A percentile compares a stretch with the other conserved stretches of the same genome.
These are phyloP conservation scores for Erebia aethiops DNA, from an alignment of 2,888 invertebrate genomes.

Conservation along the genomic window DNA sequence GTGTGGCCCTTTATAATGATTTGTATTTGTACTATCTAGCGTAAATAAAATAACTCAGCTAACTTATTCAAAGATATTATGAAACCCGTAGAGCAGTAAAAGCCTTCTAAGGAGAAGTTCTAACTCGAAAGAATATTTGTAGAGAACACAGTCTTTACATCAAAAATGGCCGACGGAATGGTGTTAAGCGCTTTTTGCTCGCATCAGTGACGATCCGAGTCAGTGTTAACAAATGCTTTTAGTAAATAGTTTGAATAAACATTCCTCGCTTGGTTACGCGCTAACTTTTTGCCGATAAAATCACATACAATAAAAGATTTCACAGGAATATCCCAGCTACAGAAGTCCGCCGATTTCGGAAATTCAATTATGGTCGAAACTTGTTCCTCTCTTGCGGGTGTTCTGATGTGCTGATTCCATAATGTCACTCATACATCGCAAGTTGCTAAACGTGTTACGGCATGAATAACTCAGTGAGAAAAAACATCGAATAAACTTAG, in stretches of 20 bases:
- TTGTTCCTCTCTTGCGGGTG: slow-evolving; percentile 50
- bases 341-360: slow-evolving; percentile 50
- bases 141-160: slow-evolving; percentile 19
- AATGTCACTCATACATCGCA: slow-evolving; percentile 62
- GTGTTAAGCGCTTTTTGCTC: slow-evolving; percentile 42
- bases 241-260: slow-evolving; percentile 42
- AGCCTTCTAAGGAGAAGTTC: neutral
- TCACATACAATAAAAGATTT: slow-evolving; percentile 40
- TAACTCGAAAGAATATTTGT: slow-evolving; percentile 1
- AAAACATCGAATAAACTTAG: slow-evolving; percentile 40
- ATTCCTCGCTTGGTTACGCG: slow-evolving; percentile 38
- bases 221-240: slow-evolving; percentile 68
- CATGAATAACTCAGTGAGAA: slow-evolving; percentile 57
- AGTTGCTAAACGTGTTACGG: slow-evolving; percentile 59
- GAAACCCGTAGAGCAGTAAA: neutral
- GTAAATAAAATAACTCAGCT: neutral
- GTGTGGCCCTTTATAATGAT: neutral
- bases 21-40: neutral
- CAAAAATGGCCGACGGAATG: slow-evolving; percentile 33
- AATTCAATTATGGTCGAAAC: slow-evolving; percentile 60
- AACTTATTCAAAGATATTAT: neutral
- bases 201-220: slow-evolving; percentile 50
- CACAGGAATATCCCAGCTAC: slow-evolving; percentile 42
- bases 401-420: slow-evolving; percentile 65
- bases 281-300: slow-evolving; percentile 38